Percentiles rank a stretch among this genome's conserved stretches.
Conservation (phyloP, 64 coral and sea anemone species). For the Actinia equina region DNA sequence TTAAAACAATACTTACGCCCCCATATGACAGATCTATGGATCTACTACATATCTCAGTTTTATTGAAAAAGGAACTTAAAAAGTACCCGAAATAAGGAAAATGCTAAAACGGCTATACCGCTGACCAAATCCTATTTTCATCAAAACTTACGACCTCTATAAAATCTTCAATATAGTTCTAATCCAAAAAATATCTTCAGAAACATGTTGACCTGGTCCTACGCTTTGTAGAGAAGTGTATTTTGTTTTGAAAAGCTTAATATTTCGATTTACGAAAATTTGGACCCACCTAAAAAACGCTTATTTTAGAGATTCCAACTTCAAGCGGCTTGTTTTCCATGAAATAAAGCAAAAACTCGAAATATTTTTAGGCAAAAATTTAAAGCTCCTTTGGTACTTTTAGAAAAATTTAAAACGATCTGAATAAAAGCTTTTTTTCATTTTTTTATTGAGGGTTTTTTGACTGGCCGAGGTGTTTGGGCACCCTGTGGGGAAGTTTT, state of each 20-base stretch:
- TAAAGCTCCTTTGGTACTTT: background rate
- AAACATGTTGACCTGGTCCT: background rate
- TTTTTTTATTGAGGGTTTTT: background rate
- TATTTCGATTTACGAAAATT: background rate
- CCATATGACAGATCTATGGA: background rate
- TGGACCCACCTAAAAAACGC: background rate
- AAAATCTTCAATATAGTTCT: background rate
- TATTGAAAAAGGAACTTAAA: background rate
- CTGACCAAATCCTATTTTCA: background rate
- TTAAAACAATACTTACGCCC: background rate
- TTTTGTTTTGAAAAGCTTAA: background rate
- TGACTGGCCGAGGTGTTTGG: background rate
- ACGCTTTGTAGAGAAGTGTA: background rate
- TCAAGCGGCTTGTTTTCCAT: background rate
- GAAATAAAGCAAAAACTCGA: background rate
- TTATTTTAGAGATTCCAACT: background rate
- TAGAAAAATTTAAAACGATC: background rate
- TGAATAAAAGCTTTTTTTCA: background rate
- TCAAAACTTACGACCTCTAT: background rate
- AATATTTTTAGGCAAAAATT: background rate
- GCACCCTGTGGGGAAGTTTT: background rate
- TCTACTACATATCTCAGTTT: background rate
- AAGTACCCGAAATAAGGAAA: background rate
- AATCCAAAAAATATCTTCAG: background rate
- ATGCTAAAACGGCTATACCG: background rate